These are phyloP conservation scores for Eleutherodactylus coqui DNA, from an alignment of 2,797 vertebrate genomes.

Conservation along the genomic window DNA sequence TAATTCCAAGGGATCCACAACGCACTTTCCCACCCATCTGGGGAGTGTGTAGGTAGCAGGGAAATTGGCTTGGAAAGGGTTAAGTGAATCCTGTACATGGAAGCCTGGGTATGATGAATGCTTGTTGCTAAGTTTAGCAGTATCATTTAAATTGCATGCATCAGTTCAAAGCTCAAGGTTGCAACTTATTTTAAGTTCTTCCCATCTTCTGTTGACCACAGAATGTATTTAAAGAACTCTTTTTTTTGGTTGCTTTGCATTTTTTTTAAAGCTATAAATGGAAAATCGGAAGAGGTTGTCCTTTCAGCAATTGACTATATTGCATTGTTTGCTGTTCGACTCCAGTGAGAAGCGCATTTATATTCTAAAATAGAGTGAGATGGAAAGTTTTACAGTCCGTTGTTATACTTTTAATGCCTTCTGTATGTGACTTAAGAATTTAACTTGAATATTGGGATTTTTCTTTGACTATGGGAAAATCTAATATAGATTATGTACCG, in stretches of 20 bases:
- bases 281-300: not conserved
- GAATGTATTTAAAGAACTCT: conserved; percentile 9
- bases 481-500: not conserved
- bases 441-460: not conserved
- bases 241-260: conserved; percentile 9
- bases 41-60: no score
- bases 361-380: not conserved
- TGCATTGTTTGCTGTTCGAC: not conserved
- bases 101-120: not conserved
- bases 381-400: not conserved
- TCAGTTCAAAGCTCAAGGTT: conserved; percentile 16
- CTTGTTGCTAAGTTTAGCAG: conserved; percentile 1
- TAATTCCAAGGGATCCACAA: no score
- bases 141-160: not conserved
- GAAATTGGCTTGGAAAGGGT: no score
- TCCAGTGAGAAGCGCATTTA: not conserved
- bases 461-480: not conserved
- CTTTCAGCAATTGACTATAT: not conserved
- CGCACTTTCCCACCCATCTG: no score
- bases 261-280: not conserved
- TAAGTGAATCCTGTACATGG: not conserved
- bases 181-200: conserved; percentile 13
- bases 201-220: conserved; percentile 4
- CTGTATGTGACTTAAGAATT: not conserved
- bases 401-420: no score